Evolutionary conservation across 30 jellyfish, hydroid and myxozoan genomes (phyloP).

Genomic region (Pelagia noctiluca): DNA sequence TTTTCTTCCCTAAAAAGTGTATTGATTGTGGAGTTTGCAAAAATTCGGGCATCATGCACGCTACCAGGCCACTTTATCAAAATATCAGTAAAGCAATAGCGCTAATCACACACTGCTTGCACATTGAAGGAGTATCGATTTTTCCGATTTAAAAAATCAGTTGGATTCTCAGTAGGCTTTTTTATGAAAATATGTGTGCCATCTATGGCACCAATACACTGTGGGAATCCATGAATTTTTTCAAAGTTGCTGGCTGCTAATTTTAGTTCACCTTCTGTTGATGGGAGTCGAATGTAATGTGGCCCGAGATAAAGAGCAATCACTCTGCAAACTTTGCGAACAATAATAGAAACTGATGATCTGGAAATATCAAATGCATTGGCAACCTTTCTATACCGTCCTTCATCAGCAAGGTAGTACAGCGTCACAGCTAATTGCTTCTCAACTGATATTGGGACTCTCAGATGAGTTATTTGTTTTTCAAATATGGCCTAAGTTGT

Average conservation of each 20-base stretch:
- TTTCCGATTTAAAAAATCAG: constrained; percentile 29
- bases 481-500: too few relatives aligned
- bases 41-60: constrained; percentile 61
- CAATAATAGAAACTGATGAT: constrained; percentile 51
- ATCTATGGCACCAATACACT: constrained; percentile 69
- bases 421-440: too few relatives aligned
- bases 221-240: constrained; percentile 57
- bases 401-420: too few relatives aligned
- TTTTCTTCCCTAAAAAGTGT: constrained; percentile 5
- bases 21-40: constrained; percentile 33
- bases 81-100: constrained; percentile 54
- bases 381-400: constrained; percentile 60
- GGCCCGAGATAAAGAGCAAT: constrained; percentile 36
- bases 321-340: constrained; percentile 18
- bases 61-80: constrained; percentile 59
- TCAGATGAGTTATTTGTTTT: too few relatives aligned
- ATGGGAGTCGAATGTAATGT: constrained; percentile 40
- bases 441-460: too few relatives aligned
- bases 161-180: constrained; percentile 1
- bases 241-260: constrained; percentile 8
- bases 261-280: constrained; percentile 28
- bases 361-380: constrained; percentile 69
- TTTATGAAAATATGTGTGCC: constrained; percentile 35
- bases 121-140: constrained; percentile 34
- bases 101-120: constrained; percentile 40